A percentile compares a stretch with the other conserved stretches of the same genome.
Conservation (phyloP, 92 coral and sea anemone species). For the Virgularia gustaviana region DNA sequence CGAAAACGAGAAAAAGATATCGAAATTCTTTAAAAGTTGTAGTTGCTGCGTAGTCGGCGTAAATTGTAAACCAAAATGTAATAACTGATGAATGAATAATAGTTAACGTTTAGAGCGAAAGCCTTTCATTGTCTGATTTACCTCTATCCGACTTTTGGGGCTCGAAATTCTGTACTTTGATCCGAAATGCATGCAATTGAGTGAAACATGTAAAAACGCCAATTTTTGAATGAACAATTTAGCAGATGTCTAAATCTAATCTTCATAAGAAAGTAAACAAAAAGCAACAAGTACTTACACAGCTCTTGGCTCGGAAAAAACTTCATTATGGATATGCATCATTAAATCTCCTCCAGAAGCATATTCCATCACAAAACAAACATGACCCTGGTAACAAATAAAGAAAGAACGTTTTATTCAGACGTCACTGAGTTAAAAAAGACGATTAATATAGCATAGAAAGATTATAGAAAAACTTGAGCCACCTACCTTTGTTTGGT, state of each 20-base stretch:
- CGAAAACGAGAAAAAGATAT: background rate
- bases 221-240: background rate
- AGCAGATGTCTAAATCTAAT: background rate
- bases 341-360: conserved; percentile 98
- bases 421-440: background rate
- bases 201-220: background rate
- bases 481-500: conserved; percentile 74
- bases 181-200: too few species aligned
- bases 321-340: conserved; percentile 99
- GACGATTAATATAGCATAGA: too few species aligned
- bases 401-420: too few species aligned
- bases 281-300: conserved; percentile 55
- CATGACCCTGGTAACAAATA: conserved; percentile 69
- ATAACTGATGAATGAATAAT: too few species aligned
- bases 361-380: conserved; percentile 98
- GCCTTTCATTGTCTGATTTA: too few species aligned
- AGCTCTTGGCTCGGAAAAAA: conserved; percentile 91
- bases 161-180: too few species aligned
- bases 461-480: background rate
- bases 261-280: background rate
- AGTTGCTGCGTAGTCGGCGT: too few species aligned
- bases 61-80: too few species aligned
- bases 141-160: too few species aligned
- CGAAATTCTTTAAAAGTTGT: too few species aligned
- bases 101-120: too few species aligned